Percentiles rank a stretch among this genome's conserved stretches.
phyloP scores from a whole-genome alignment of 2,113 vertebrate species.

The Plectropomus leopardus region DNA sequence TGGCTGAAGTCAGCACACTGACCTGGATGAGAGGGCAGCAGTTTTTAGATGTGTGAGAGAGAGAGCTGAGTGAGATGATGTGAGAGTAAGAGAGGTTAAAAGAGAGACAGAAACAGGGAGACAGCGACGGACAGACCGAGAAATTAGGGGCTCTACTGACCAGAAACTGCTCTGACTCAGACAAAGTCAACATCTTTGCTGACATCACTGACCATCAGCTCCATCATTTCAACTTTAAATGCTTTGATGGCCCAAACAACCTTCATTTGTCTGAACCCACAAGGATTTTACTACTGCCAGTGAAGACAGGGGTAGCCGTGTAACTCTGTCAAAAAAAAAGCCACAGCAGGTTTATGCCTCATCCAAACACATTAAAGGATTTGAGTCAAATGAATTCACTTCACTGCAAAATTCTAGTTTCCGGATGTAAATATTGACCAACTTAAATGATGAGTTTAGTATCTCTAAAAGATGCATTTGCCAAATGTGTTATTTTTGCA shows the following conservation, averaged over 20 bases:
- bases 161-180: slow-evolving; percentile 81
- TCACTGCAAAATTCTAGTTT: slow-evolving; percentile 29
- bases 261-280: slow-evolving; percentile 78
- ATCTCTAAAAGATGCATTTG: slow-evolving; percentile 30
- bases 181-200: slow-evolving; percentile 81
- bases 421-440: slow-evolving; percentile 1
- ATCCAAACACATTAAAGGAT: slow-evolving; percentile 40
- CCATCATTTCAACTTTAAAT: slow-evolving; percentile 74
- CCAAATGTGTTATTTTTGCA: slow-evolving; percentile 10
- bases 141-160: slow-evolving; percentile 79
- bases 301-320: slow-evolving; percentile 69
- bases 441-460: slow-evolving; percentile 30
- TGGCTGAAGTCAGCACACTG: slow-evolving; percentile 24
- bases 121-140: slow-evolving; percentile 68
- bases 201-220: slow-evolving; percentile 83
- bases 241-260: slow-evolving; percentile 79
- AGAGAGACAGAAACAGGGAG: slow-evolving; percentile 61
- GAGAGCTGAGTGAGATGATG: slow-evolving; percentile 52
- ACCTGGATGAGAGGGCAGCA: slow-evolving; percentile 46
- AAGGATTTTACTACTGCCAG: slow-evolving; percentile 70
- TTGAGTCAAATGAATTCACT: slow-evolving; percentile 19
- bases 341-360: slow-evolving; percentile 13
- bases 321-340: slow-evolving; percentile 44
- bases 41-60: slow-evolving; percentile 60
- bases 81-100: slow-evolving; percentile 67